phyloP scores from a whole-genome alignment of 2,797 vertebrate species.

The Sciaenops ocellatus region DNA sequence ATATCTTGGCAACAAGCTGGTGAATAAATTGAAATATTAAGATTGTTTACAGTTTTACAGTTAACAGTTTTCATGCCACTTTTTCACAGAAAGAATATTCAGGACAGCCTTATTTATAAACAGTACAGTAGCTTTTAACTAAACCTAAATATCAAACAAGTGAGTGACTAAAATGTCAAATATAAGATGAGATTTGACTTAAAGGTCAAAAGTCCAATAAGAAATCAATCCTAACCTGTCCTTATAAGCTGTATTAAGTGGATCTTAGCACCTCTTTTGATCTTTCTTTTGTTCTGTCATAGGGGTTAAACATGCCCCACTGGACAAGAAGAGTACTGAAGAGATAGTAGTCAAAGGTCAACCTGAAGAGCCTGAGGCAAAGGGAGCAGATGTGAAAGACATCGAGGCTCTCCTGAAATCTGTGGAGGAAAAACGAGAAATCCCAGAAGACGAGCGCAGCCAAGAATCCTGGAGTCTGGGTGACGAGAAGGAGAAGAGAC shows the following conservation, averaged over 20 bases:
- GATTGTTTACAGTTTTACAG: not conserved
- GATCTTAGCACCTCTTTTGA: not conserved
- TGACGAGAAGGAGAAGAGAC: conserved; percentile 76
- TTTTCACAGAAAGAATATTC: not conserved
- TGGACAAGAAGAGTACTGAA: conserved; percentile 80
- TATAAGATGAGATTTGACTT: not conserved
- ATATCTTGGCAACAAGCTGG: conserved; percentile 2
- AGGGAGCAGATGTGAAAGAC: conserved; percentile 74
- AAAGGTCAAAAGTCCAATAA: conserved; percentile 5
- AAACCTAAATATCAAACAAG: not conserved
- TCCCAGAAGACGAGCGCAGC: conserved; percentile 75
- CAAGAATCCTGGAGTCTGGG: conserved; percentile 82
- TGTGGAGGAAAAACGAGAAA: conserved; percentile 76
- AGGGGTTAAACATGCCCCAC: conserved; percentile 85
- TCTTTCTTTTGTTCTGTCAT: conserved; percentile 17
- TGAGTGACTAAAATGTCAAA: not conserved
- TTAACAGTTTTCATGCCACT: not conserved
- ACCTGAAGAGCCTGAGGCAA: conserved; percentile 38
- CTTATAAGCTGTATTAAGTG: not conserved
- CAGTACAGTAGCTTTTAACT: not conserved
- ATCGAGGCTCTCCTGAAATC: conserved; percentile 75
- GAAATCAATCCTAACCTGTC: not conserved
- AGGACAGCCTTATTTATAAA: not conserved
- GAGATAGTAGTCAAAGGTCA: conserved; percentile 67
- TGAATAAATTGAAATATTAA: not conserved